phyloP scores from a whole-genome alignment of 2,113 vertebrate species.

The Cacatua alba region DNA sequence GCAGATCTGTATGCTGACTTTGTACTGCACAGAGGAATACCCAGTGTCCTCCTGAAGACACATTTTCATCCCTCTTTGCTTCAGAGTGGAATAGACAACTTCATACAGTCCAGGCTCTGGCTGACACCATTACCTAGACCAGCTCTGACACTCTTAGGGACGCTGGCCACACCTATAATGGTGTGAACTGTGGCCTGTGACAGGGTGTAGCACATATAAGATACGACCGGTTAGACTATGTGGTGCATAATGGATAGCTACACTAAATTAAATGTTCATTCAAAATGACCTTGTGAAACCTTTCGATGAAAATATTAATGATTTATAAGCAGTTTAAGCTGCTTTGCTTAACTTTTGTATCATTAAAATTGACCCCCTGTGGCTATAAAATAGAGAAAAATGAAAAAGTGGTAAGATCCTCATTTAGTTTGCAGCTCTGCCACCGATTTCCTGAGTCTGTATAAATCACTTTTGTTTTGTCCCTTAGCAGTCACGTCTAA shows the following conservation, averaged over 20 bases:
- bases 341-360: not conserved
- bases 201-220: fast-evolving
- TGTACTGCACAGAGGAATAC: not conserved
- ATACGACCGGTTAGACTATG: not conserved
- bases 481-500: not conserved
- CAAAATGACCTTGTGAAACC: not conserved
- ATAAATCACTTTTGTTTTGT: not conserved
- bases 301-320: not conserved
- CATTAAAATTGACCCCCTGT: not conserved
- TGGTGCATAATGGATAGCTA: not conserved
- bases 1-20: not conserved
- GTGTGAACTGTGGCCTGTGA: not conserved
- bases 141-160: not conserved
- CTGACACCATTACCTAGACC: not conserved
- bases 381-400: not conserved
- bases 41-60: not conserved
- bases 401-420: fast-evolving
- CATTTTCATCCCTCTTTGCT: not conserved
- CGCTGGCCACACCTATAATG: not conserved
- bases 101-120: not conserved
- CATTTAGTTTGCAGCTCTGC: not conserved
- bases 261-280: not conserved
- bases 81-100: not conserved
- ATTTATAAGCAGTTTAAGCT: not conserved
- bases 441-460: not conserved